These are phyloP conservation scores for Thaumatotibia leucotreta DNA, from an alignment of 1,140 invertebrate species.

Conservation along the genomic window DNA sequence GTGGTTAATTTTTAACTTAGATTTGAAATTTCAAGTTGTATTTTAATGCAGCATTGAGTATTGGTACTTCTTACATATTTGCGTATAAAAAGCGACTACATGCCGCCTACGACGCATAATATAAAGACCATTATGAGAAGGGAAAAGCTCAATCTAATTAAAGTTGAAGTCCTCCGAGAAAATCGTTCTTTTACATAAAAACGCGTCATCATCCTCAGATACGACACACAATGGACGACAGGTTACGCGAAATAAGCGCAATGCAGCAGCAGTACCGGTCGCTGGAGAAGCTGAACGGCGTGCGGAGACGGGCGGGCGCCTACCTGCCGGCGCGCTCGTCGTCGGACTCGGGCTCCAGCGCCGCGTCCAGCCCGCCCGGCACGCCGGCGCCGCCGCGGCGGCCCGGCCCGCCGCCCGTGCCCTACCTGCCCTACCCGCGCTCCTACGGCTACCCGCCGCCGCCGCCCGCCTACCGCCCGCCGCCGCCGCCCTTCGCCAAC, in stretches of 20 bases:
- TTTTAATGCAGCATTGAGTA: too few species aligned
- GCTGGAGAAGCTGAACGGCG: conserved; percentile 76
- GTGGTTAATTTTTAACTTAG: too few species aligned
- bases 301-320: conserved; percentile 63
- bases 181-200: not conserved
- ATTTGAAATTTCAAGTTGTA: too few species aligned
- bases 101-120: too few species aligned
- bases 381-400: conserved; percentile 60
- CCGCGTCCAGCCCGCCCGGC: conserved; percentile 79
- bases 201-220: conserved; percentile 58
- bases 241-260: conserved; percentile 65
- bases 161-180: too few species aligned
- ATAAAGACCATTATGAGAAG: too few species aligned
- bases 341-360: conserved; percentile 79
- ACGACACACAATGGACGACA: conserved; percentile 67
- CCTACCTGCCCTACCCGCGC: conserved; percentile 75
- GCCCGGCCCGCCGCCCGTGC: conserved; percentile 59
- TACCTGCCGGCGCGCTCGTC: conserved; percentile 66
- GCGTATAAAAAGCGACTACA: too few species aligned
- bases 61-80: too few species aligned
- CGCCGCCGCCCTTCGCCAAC: conserved; percentile 58
- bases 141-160: too few species aligned
- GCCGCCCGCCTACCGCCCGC: conserved; percentile 63
- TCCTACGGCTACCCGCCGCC: conserved; percentile 68
- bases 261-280: conserved; percentile 77